These are phyloP conservation scores for Hyperoodon ampullatus DNA, from an alignment of 2,113 vertebrate species.

Conservation along the genomic window DNA sequence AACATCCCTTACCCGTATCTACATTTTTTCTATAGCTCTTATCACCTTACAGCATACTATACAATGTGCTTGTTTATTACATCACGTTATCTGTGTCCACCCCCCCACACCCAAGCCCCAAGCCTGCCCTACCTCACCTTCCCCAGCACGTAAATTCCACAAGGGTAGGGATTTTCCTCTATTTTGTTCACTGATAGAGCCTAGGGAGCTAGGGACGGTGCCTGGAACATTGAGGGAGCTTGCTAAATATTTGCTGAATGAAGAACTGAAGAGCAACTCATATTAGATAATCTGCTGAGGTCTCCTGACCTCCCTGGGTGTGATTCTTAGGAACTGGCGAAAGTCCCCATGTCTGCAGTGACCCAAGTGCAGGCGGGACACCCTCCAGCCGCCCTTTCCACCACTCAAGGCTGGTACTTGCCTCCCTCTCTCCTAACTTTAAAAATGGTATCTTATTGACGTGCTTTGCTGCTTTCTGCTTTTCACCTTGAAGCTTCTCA, in stretches of 20 bases:
- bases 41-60: not conserved
- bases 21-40: not conserved
- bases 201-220: not conserved
- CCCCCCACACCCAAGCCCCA: not conserved
- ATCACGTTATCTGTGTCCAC: not conserved
- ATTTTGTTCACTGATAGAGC: not conserved
- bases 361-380: not conserved
- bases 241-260: not conserved
- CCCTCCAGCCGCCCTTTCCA: not conserved
- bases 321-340: not conserved
- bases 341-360: not conserved
- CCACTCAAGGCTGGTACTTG: not conserved
- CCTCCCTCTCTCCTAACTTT: not conserved
- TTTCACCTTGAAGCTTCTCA: constrained; percentile 29
- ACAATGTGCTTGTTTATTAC: not conserved
- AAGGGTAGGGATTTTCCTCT: not conserved
- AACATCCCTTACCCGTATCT: not conserved
- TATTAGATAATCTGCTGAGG: not conserved
- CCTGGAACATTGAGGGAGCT: not conserved
- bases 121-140: not conserved
- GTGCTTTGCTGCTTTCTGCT: not conserved
- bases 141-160: not conserved
- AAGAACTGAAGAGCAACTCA: constrained; percentile 9
- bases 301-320: not conserved
- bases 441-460: not conserved